Conservation (phyloP, 2,797 vertebrate genomes). For the Bovichtus variegatus region DNA sequence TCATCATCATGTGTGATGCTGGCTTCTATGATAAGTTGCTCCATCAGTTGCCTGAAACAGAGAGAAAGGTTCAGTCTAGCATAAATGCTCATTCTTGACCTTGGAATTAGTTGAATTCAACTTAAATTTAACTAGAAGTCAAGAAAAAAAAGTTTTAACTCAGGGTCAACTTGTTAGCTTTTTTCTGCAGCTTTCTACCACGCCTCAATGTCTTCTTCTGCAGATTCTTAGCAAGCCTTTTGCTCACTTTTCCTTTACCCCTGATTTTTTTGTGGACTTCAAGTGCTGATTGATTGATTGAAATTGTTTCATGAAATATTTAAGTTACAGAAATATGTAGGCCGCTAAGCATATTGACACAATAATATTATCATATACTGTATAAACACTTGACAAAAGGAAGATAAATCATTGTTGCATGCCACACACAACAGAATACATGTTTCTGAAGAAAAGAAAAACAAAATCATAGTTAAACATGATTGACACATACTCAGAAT, state of each 20-base stretch:
- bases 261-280: too few relatives aligned
- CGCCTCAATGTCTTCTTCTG: not conserved
- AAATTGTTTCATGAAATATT: not conserved
- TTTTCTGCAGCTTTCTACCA: not conserved
- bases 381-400: too few relatives aligned
- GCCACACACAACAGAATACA: too few relatives aligned
- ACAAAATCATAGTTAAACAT: not conserved
- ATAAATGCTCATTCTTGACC: not conserved
- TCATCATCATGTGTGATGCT: not conserved
- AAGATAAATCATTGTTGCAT: too few relatives aligned
- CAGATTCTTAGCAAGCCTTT: not conserved
- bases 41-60: not conserved
- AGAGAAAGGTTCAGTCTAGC: not conserved
- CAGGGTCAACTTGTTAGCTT: too few relatives aligned
- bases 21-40: not conserved
- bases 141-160: too few relatives aligned
- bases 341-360: not conserved
- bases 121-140: not conserved
- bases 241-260: too few relatives aligned
- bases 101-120: not conserved
- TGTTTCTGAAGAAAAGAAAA: not conserved
- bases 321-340: not conserved
- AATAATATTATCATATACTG: not conserved
- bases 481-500: not conserved
- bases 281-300: not conserved